Percentiles rank a stretch among this genome's conserved stretches.
phyloP scores from a whole-genome alignment of 2,888 invertebrate species.

The Phytoseiulus persimilis region DNA sequence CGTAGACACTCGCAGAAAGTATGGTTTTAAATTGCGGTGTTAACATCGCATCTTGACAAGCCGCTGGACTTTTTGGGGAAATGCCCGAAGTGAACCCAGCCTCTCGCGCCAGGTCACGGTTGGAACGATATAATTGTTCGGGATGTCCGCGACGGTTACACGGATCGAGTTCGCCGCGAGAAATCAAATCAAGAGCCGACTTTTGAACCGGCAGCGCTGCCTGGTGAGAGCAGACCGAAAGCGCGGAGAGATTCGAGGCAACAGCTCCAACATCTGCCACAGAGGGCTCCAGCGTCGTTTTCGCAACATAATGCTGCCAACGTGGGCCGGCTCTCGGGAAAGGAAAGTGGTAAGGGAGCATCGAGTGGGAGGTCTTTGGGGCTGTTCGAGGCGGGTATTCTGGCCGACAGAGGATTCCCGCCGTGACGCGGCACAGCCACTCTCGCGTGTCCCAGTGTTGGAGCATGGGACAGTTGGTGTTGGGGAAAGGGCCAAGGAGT shows the following conservation, averaged over 20 bases:
- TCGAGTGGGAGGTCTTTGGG: background rate
- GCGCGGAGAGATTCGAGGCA: background rate
- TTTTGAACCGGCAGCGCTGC: background rate
- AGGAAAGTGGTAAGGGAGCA: background rate
- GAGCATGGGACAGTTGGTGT: too few species aligned
- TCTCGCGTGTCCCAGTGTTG: too few species aligned
- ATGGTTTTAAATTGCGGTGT: too few species aligned
- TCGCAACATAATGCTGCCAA: background rate
- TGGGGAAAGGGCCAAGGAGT: too few species aligned
- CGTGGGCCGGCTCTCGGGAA: background rate
- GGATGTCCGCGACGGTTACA: too few species aligned
- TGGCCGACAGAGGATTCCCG: background rate
- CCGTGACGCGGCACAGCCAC: background rate
- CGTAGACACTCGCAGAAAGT: too few species aligned
- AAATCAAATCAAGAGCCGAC: background rate
- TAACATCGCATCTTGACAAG: too few species aligned
- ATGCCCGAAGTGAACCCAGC: too few species aligned
- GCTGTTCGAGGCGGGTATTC: background rate
- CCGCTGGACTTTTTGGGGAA: too few species aligned
- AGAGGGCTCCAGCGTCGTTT: background rate
- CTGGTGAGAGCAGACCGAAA: background rate
- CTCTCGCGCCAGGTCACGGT: too few species aligned
- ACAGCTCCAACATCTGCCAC: background rate
- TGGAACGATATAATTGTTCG: too few species aligned
- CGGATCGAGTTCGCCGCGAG: background rate